phyloP scores from a whole-genome alignment of 2,113 vertebrate genomes.

The Apodemus speciosus region DNA sequence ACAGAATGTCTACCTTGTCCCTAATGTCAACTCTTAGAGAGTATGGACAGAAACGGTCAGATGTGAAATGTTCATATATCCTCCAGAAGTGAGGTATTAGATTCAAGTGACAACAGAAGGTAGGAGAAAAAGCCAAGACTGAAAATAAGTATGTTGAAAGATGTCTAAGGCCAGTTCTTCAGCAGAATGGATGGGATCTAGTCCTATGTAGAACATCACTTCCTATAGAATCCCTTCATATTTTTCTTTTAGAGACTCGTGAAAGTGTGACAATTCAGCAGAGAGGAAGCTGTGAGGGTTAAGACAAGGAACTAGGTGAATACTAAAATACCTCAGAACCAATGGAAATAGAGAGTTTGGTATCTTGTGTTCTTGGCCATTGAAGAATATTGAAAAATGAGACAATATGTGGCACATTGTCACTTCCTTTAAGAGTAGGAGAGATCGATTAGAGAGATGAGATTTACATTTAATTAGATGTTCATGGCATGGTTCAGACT shows the following conservation, averaged over 20 bases:
- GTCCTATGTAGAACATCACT: neutral
- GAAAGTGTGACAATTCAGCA: neutral
- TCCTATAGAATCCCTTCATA: neutral
- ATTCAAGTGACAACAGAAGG: neutral
- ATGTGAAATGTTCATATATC: neutral
- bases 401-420: neutral
- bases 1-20: neutral
- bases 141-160: neutral
- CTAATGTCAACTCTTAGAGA: neutral
- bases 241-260: neutral
- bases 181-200: too few species aligned
- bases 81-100: neutral
- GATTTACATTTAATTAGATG: neutral
- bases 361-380: neutral
- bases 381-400: neutral
- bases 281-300: neutral
- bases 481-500: neutral
- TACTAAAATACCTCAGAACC: neutral
- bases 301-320: neutral
- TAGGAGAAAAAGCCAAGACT: neutral
- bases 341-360: neutral
- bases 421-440: neutral
- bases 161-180: too few species aligned
- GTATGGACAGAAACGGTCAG: neutral
- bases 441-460: neutral